Evolutionary conservation across 2,888 invertebrate genomes (phyloP), one percentile per base, ranked within the genome.

Genomic region (Sinelater perroti): DNA sequence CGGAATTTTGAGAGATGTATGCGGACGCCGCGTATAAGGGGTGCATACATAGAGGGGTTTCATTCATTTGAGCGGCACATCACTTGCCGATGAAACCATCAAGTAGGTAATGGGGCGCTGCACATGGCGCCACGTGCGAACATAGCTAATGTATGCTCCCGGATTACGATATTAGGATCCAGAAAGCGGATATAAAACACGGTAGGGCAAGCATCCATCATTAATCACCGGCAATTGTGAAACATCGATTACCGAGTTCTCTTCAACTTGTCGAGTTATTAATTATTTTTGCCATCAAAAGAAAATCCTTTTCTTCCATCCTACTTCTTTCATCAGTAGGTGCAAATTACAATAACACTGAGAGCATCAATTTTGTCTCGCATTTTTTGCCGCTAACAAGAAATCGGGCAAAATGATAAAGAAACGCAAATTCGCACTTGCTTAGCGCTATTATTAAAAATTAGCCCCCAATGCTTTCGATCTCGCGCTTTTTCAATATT

Each of bases 261-360:
- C 67, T 62, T 62, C 64, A 63, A 62, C 64, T 63, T 63, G 65
- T 64, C 62, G 67, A 68, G 75, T 75, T 75, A 75, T 75, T 75
- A 75, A 75, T 75, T 75, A 75, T 75, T 75, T 72, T 70, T 68
- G 70, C 69, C 70, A 70, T 73, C 72, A 73, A 74, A 72, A 69
- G 72, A 65, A 64, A 55, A 61, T 65, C 61, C 63, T 61, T 56
- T 67, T 69, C 70, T 62, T 64, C 63, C 67, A 60, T 67, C 65
- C 65, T 65, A 66, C 62, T 64, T n/a, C n/a, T 70, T 66, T 67
- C 67, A 59, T 51, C 63, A 69, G 69, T 67, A 72, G 72, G 72
- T 71, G 71, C 70, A 69, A 71, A 71, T 71, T 71, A 70, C 70
- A 68, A 68, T 66, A 63, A 61, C 60, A 57, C 45, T 61, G 60